Evolutionary conservation across 1,140 invertebrate genomes (phyloP).

Genomic region (Rhopalosiphum maidis): DNA sequence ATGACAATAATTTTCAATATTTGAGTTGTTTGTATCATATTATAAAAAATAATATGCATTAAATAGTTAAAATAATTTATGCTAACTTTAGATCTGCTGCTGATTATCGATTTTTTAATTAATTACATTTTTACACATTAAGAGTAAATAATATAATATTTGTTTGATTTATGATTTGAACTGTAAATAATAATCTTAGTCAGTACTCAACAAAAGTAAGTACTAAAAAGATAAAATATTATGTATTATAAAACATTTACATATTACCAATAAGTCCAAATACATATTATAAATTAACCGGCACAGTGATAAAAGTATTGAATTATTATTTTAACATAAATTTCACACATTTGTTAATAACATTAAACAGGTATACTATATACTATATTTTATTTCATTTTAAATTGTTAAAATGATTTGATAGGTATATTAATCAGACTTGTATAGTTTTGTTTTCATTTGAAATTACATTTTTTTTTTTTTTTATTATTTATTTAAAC

Average conservation of each 20-base stretch:
- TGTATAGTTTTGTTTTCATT: conserved; percentile 31
- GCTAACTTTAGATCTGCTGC: too few species aligned
- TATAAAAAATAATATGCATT: too few species aligned
- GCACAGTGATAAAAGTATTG: background rate
- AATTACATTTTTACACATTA: too few species aligned
- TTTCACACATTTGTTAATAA: background rate
- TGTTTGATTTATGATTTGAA: too few species aligned
- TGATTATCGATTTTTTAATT: too few species aligned
- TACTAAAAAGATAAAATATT: background rate
- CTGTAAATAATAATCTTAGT: too few species aligned
- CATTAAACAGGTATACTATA: background rate
- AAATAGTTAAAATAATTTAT: too few species aligned
- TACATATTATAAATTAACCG: background rate
- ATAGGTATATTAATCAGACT: conserved; percentile 43
- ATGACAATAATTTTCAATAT: too few species aligned
- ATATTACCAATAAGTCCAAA: background rate
- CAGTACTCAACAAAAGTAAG: too few species aligned
- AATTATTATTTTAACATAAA: background rate
- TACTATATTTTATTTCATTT: background rate
- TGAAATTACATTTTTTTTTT: conserved; percentile 1
- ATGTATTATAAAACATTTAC: background rate
- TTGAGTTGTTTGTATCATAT: too few species aligned
- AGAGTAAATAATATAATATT: too few species aligned
- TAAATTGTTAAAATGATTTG: background rate
- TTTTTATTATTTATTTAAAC: background rate